phyloP scores from a whole-genome alignment of 2,113 vertebrate species.

The Sphaerodactylus townsendi region DNA sequence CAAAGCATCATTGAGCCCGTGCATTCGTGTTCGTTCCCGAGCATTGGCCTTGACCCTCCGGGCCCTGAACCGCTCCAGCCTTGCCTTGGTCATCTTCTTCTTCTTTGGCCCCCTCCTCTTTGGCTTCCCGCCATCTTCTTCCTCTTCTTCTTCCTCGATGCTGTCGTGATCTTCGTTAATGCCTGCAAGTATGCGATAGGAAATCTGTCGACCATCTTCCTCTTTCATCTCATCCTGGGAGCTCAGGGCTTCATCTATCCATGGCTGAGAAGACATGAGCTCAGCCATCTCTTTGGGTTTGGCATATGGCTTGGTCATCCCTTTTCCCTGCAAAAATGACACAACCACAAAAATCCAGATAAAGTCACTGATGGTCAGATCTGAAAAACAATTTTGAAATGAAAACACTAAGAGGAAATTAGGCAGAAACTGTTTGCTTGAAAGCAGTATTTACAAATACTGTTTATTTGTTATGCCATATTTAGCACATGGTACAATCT shows the following conservation, averaged over 20 bases:
- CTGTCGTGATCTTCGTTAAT: constrained; percentile 80
- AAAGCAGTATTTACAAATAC: no score
- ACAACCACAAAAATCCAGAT: constrained; percentile 24
- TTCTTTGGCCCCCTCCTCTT: constrained; percentile 95
- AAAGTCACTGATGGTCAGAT: not conserved
- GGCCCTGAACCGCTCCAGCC: constrained; percentile 89
- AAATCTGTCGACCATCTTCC: constrained; percentile 67
- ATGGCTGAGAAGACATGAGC: constrained; percentile 80
- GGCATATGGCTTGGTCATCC: constrained; percentile 83
- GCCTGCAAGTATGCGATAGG: constrained; percentile 73
- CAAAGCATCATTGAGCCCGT: constrained; percentile 93
- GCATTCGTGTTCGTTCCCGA: constrained; percentile 92
- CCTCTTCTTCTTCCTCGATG: constrained; percentile 78
- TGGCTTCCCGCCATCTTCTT: constrained; percentile 79
- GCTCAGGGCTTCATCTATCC: constrained; percentile 80
- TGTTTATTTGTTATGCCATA: not conserved
- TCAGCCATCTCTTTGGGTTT: constrained; percentile 81
- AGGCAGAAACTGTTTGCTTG: no score
- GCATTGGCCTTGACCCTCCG: constrained; percentile 93
- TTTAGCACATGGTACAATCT: not conserved
- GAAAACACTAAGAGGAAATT: not conserved
- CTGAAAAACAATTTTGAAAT: not conserved
- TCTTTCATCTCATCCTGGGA: constrained; percentile 84
- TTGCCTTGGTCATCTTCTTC: constrained; percentile 98
- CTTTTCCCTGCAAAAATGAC: constrained; percentile 70